Percentiles rank a stretch among this genome's conserved stretches.
These are phyloP conservation scores for Clinocottus analis DNA, from an alignment of 2,113 vertebrate species.

Conservation along the genomic window DNA sequence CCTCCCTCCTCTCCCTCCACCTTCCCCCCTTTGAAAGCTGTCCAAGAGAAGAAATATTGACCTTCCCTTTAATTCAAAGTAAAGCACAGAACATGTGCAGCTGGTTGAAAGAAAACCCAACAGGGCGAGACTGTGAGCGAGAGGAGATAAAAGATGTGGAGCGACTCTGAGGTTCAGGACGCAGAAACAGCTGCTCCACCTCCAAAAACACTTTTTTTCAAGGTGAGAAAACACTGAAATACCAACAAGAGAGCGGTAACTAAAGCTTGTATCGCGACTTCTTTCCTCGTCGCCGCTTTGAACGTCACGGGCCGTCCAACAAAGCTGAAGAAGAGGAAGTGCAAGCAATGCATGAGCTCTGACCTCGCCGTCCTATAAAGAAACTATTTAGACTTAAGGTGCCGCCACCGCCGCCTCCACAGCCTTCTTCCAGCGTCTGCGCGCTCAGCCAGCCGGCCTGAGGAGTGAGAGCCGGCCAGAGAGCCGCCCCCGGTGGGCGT, in stretches of 20 bases:
- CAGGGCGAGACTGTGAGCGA: background rate
- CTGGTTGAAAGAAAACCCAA: slow-evolving; percentile 2
- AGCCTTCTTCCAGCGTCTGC: slow-evolving; percentile 55
- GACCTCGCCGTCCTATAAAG: background rate
- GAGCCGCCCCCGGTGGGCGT: slow-evolving; percentile 47
- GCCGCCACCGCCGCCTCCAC: slow-evolving; percentile 47
- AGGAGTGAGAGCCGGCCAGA: slow-evolving; percentile 50
- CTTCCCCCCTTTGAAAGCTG: background rate
- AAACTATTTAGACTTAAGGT: slow-evolving; percentile 33
- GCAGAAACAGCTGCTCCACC: too few species aligned
- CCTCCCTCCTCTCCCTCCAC: too few species aligned
- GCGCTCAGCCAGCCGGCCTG: slow-evolving; percentile 55
- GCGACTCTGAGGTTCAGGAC: background rate
- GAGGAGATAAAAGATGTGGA: background rate
- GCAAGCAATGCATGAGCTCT: background rate
- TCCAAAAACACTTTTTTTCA: too few species aligned
- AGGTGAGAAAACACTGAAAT: background rate
- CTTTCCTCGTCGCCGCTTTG: too few species aligned
- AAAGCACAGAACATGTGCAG: background rate
- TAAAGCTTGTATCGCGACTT: too few species aligned
- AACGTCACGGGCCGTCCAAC: too few species aligned
- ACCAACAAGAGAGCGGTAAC: background rate
- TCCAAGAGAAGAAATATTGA: slow-evolving; percentile 7
- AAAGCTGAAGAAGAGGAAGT: slow-evolving; percentile 7
- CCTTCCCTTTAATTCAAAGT: slow-evolving; percentile 3